Conservation (phyloP, 1,140 invertebrate species). For the Pseudomyrmex cubaensis region DNA sequence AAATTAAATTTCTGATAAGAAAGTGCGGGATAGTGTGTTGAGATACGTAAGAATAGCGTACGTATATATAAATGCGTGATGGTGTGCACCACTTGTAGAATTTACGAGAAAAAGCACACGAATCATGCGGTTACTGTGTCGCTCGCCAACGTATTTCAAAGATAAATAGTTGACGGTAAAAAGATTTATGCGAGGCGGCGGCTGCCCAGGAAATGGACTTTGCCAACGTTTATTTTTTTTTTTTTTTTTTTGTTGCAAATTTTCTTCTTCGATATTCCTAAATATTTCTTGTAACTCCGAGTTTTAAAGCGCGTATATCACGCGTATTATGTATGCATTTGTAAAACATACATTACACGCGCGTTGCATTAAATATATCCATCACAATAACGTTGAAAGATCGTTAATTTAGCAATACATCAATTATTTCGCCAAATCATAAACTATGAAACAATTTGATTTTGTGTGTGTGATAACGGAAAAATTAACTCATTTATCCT, state of each 20-base stretch:
- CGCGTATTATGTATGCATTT: not conserved
- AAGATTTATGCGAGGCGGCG: conserved; percentile 43
- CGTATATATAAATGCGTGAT: not conserved
- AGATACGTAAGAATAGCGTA: not conserved
- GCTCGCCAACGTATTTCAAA: conserved; percentile 44
- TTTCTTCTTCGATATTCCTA: conserved; percentile 37
- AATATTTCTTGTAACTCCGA: conserved; percentile 4
- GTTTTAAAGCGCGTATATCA: conserved; percentile 9
- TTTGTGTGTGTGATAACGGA: not conserved
- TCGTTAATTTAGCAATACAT: not conserved
- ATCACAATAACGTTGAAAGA: not conserved
- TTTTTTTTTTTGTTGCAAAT: conserved; percentile 26
- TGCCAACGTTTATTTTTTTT: not conserved
- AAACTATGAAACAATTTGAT: conserved; percentile 20
- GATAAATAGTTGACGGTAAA: conserved; percentile 50
- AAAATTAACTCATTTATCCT: conserved; percentile 29
- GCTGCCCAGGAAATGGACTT: conserved; percentile 49
- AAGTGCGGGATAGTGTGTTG: not conserved
- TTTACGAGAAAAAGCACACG: conserved; percentile 9
- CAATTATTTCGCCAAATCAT: conserved; percentile 8
- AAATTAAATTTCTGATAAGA: not conserved
- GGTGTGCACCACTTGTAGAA: not conserved
- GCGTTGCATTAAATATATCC: conserved; percentile 3
- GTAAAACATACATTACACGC: not conserved
- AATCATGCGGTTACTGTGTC: conserved; percentile 38